Conservation (phyloP, 92 coral and sea anemone genomes). For the Diadumene lineata region DNA sequence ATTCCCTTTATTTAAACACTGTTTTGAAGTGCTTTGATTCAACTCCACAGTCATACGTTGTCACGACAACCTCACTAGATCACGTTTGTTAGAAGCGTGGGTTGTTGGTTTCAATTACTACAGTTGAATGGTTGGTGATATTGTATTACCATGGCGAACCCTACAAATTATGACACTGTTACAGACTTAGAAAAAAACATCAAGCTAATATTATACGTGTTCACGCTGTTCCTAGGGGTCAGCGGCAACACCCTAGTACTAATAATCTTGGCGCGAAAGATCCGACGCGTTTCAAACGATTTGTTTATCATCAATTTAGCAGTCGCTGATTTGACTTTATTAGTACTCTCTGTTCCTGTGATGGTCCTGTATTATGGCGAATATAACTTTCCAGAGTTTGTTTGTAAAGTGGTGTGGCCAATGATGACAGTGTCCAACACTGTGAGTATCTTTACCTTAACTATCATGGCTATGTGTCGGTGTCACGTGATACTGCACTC, state of each 20-base stretch:
- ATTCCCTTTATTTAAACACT: neutral
- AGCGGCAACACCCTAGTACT: conserved; percentile 53
- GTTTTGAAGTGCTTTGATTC: neutral
- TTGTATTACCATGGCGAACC: conserved; percentile 42
- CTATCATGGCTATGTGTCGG: conserved; percentile 60
- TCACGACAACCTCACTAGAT: neutral
- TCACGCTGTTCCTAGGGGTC: conserved; percentile 45
- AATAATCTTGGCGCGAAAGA: conserved; percentile 45
- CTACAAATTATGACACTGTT: conserved; percentile 50
- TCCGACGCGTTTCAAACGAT: conserved; percentile 47
- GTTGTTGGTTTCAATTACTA: neutral
- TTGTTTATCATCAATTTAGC: conserved; percentile 61
- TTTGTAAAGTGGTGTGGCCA: conserved; percentile 55
- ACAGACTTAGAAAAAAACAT: conserved; percentile 42
- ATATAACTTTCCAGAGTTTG: conserved; percentile 41
- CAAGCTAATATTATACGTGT: conserved; percentile 36
- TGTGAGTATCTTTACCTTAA: conserved; percentile 61
- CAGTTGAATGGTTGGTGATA: neutral
- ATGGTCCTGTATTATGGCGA: conserved; percentile 48
- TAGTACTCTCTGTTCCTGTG: conserved; percentile 51
- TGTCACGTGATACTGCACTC: conserved; percentile 61
- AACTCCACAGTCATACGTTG: neutral
- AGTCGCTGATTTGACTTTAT: conserved; percentile 48
- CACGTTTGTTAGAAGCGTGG: neutral
- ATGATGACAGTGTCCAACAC: conserved; percentile 67